Conservation (phyloP, 2,888 invertebrate species). For the Cryptocephalus moraei region DNA sequence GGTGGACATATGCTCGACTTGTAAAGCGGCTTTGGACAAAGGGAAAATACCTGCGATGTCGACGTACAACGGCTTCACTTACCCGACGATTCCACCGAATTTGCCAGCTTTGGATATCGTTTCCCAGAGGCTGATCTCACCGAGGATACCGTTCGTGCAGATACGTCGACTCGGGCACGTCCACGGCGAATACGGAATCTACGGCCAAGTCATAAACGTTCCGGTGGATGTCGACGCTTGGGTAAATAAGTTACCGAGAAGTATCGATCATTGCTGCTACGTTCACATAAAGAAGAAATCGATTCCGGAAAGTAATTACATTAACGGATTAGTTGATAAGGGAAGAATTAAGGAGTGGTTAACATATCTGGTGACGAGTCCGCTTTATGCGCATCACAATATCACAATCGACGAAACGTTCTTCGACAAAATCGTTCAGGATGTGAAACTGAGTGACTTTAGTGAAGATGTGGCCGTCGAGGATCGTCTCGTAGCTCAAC, state of each 20-base stretch:
- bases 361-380: background rate
- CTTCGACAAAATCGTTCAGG: background rate
- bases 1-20: background rate
- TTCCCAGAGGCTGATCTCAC: background rate
- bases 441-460: background rate
- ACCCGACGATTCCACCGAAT: background rate
- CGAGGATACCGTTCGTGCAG: background rate
- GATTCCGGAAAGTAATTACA: background rate
- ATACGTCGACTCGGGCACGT: background rate
- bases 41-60: background rate
- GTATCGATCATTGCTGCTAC: background rate
- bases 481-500: background rate
- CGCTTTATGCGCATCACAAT: background rate
- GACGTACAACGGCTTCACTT: background rate
- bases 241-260: background rate
- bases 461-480: background rate
- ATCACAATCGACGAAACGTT: background rate
- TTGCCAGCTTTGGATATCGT: background rate
- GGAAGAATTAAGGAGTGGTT: slow-evolving; percentile 6
- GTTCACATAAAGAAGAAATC: background rate
- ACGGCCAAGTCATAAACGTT: background rate
- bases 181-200: background rate
- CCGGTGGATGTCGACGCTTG: background rate
- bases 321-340: background rate
- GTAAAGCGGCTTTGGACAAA: background rate